These are phyloP conservation scores for Montipora foliosa DNA, from an alignment of 64 coral and sea anemone genomes.

Conservation along the genomic window DNA sequence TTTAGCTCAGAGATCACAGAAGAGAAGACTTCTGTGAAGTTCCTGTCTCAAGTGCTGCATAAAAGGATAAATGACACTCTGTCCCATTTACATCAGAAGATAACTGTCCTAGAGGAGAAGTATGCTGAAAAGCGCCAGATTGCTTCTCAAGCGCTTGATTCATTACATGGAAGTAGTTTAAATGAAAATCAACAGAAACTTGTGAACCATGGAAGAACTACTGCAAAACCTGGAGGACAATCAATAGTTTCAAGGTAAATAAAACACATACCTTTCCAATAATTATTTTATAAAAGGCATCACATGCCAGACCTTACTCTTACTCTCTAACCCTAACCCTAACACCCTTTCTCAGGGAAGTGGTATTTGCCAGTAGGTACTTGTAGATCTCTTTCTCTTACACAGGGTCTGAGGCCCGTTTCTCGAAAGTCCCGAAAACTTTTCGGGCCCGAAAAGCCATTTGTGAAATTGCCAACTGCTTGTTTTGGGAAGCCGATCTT, in stretches of 20 bases:
- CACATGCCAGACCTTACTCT: too few species aligned
- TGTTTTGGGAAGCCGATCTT: too few species aligned
- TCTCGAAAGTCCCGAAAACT: too few species aligned
- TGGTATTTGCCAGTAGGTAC: too few species aligned
- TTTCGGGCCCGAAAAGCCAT: too few species aligned
- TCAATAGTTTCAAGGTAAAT: neutral
- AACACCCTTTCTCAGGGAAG: too few species aligned
- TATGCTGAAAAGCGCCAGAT: neutral
- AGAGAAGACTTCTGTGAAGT: neutral
- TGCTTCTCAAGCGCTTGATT: slow-evolving; percentile 2
- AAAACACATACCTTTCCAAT: neutral
- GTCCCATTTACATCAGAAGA: neutral
- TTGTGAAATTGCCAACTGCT: too few species aligned
- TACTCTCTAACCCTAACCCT: too few species aligned
- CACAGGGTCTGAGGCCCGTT: too few species aligned
- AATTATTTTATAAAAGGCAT: too few species aligned
- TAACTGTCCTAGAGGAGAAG: neutral
- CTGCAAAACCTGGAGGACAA: neutral
- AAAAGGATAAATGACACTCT: neutral
- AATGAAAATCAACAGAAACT: neutral
- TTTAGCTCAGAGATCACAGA: neutral
- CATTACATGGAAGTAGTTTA: neutral
- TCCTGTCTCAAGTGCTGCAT: neutral
- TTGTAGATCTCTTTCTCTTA: too few species aligned
- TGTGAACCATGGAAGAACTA: neutral